phyloP scores from a whole-genome alignment of 2,888 invertebrate species.

The Hypercompe scribonia region DNA sequence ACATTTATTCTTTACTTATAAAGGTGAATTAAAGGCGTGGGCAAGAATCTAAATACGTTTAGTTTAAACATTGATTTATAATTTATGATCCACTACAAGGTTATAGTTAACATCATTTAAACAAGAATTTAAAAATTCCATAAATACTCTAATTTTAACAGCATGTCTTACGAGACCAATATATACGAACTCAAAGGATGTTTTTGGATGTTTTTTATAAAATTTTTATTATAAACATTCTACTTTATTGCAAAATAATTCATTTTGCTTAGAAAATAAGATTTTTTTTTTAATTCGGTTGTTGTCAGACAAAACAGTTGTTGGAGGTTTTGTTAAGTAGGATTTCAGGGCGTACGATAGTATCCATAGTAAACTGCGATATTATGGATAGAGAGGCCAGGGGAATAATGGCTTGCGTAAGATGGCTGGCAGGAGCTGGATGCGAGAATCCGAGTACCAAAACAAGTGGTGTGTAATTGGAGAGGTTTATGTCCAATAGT shows the following conservation, averaged over 20 bases:
- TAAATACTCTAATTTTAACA: not conserved
- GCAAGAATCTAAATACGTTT: no score
- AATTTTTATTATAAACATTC: no score
- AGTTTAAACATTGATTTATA: no score
- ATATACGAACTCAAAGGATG: constrained; percentile 3
- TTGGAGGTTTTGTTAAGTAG: constrained; percentile 27
- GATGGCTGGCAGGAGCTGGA: no score
- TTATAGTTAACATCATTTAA: not conserved
- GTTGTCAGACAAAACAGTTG: not conserved
- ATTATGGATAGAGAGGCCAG: constrained; percentile 37
- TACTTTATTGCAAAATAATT: constrained; percentile 2
- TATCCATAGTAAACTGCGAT: constrained; percentile 21
- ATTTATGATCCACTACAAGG: not conserved
- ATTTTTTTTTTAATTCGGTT: constrained; percentile 13
- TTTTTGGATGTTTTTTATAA: no score
- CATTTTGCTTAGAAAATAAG: not conserved
- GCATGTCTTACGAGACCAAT: no score
- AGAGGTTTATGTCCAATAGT: no score
- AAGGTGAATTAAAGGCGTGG: not conserved
- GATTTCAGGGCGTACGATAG: constrained; percentile 30
- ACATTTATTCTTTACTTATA: not conserved
- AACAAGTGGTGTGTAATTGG: no score
- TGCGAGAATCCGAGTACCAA: no score
- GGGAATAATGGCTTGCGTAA: no score
- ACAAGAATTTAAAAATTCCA: constrained; percentile 13